Base-by-base conservation (phyloP, 2,113 vertebrate genomes). In the Dermatemys mawii region DNA sequence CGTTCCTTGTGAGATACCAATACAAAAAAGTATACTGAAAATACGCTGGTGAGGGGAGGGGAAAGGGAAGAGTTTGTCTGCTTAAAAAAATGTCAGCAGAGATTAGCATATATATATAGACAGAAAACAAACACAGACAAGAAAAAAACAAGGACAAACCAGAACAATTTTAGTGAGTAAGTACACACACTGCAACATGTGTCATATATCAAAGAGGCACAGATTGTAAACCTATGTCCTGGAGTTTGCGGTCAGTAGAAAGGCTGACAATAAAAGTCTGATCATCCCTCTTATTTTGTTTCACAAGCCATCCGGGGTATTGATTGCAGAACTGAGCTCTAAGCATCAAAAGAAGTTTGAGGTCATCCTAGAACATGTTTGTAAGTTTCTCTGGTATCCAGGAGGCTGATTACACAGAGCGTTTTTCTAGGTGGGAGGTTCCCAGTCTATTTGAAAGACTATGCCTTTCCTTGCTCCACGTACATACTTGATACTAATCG, bases 131-230 rank as follows among this genome's bases (percentile, higher is more conserved):
- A 5, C 53, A 85, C 57, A 90, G 91, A 46, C 90, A 94, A 93
- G 91, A 96, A 94, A 93, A 91, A 84, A 92, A 50, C 63, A 78
- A 76, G 91, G 93, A 57, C 84, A 95, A 96, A 95, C 80, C 78
- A 44, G 80, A 93, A 79, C 12, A 73, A 46, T 95, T 96, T 89
- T 35, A 94, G 90, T 95, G 97, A 95, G 94, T 97, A 96, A 86
- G 96, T 83, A 93, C 88, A 90, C 94, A 50, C 82, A 46, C 90
- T 92, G 94, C 85, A 94, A 83, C 89, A 11, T 90, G 95, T 96
- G 97, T 96, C 94, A 87, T 93, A 94, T 96, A 97, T 97, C 97
- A 97, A 97, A 96, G 97, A 50, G 89, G 55, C 94, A 87, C 83
- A 49, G 92, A 78, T 63, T 95, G 94, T 97, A 97, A 97, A 98